These are phyloP conservation scores for Tolypeutes matacus DNA, from an alignment of 2,797 vertebrate species.

Conservation along the genomic window DNA sequence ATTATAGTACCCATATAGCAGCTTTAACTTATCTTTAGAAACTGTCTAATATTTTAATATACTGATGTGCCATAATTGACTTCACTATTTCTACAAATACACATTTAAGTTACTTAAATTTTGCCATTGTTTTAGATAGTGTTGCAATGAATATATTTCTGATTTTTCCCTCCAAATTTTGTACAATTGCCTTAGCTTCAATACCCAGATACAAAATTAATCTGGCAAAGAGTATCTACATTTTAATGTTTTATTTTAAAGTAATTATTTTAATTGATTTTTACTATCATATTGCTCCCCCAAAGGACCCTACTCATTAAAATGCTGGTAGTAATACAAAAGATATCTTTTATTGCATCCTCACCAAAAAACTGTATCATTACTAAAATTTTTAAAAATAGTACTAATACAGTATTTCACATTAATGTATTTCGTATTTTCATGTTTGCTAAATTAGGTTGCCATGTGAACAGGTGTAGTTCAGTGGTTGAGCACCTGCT, in stretches of 20 bases:
- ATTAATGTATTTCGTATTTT: conserved; percentile 34
- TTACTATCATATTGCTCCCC: not conserved
- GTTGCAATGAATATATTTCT: not conserved
- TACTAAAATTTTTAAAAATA: not conserved
- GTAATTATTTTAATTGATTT: not conserved
- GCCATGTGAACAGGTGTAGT: not conserved
- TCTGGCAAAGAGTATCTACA: not conserved
- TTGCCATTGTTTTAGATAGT: not conserved
- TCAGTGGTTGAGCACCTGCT: too few relatives aligned
- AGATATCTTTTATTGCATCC: not conserved
- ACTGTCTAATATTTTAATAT: conserved; percentile 26
- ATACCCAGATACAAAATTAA: not conserved
- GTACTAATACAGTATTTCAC: not conserved
- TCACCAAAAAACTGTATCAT: not conserved
- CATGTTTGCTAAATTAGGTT: not conserved
- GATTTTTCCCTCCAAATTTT: not conserved
- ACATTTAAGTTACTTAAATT: not conserved
- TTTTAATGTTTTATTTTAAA: not conserved
- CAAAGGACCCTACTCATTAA: not conserved
- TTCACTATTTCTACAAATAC: not conserved
- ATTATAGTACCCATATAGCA: not conserved
- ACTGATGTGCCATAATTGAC: not conserved
- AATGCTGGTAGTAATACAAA: not conserved
- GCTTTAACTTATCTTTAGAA: not conserved
- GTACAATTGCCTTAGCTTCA: not conserved